Conservation (phyloP, 2,113 vertebrate genomes). For the Oceanodroma tethys region DNA sequence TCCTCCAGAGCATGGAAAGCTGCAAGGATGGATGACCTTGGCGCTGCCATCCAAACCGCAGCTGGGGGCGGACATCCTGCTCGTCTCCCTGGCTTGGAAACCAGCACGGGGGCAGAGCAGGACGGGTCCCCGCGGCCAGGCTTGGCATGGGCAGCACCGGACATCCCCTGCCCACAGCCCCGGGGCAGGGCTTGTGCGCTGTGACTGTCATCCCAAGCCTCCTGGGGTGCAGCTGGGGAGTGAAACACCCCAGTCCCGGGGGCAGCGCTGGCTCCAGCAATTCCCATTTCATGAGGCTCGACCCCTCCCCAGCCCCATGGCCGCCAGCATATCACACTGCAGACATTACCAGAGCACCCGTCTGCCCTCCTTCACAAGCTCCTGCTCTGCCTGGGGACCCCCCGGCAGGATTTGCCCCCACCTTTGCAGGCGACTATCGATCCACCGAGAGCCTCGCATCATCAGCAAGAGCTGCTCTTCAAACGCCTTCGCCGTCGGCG, state of each 20-base stretch:
- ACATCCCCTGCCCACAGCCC: neutral
- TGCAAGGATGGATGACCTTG: neutral
- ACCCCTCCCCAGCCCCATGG: neutral
- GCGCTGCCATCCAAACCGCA: neutral
- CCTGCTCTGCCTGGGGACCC: neutral
- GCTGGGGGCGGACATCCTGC: neutral
- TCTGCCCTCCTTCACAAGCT: neutral
- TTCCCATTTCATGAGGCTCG: neutral
- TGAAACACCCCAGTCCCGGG: neutral
- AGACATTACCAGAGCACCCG: neutral
- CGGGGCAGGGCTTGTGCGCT: neutral
- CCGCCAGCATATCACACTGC: rapidly evolving
- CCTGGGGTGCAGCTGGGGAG: neutral
- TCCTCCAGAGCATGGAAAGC: neutral
- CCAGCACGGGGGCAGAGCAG: rapidly evolving
- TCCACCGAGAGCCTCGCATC: neutral
- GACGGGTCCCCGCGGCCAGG: rapidly evolving
- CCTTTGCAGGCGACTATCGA: neutral
- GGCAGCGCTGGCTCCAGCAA: neutral
- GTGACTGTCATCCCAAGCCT: neutral
- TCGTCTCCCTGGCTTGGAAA: neutral
- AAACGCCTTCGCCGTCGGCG: neutral
- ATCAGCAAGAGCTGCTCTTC: neutral
- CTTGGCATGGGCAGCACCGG: neutral
- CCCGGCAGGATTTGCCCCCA: neutral